Base-by-base conservation (phyloP, 1,140 invertebrate genomes). In the Telenomus remus region DNA sequence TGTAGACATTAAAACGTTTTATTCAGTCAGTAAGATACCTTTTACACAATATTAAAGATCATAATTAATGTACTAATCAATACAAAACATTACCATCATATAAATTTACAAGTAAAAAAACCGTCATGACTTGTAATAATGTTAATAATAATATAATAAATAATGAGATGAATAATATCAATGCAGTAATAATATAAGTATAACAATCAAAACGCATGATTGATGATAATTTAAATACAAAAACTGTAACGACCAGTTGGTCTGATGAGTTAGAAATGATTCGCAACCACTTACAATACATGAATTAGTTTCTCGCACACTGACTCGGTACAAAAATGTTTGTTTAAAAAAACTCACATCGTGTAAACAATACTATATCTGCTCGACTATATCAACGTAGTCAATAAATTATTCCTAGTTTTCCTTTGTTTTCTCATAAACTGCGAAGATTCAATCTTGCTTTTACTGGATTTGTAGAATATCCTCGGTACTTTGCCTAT, bases 21-120 rank as follows among this genome's bases (percentile, higher is more conserved):
- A 88, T 88, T 88, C 85, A 87, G 85, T 88, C 85, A 86, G 84
- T 88, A 87, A 88, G 85, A 88, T 86, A 86, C 83, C 81, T 86
- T 86, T 85, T 88, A 88, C 85, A 87, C 80, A 84, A 82, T 84
- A 78, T 68, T 54, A 78, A 80, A 71, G 63, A 76, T 78, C 73
- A 78, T 75, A 66, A 63, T 64, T 71, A 74, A 71, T 74, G 72
- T 60, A 61, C 50, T 64, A 75, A 71, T 34, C 59, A 79, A 75
- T 79, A 79, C 51, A 75, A 78, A 78, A 78, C 70, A 74, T 79
- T 61, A 10, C 73, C 49, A 75, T 78, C 19, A 75, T 80, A 78
- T 60, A 74, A 77, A 73, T 79, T 70, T 56, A 73, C 63, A 76
- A 49, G 68, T 71, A 77, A 59, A 66, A 78, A 51, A 73, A 61